Base-by-base conservation (phyloP, 92 coral and sea anemone genomes). In the Desmophyllum pertusum region DNA sequence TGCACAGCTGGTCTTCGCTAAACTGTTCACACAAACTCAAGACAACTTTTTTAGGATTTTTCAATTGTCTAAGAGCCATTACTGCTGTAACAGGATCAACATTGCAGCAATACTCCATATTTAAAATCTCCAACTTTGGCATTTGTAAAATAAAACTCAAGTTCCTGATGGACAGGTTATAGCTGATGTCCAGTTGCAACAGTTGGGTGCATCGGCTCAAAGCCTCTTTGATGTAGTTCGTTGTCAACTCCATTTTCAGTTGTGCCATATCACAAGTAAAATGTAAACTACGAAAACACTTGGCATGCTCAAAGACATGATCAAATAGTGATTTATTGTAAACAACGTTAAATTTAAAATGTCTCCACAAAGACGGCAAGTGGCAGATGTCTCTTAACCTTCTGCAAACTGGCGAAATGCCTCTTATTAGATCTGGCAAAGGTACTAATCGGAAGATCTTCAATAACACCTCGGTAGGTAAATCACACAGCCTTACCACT, bases 11-110 rank as follows among this genome's bases (percentile, higher is more conserved):
- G 19, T 73, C 62, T 73, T 46, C 27, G 15, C 21, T 73, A 30
- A 73, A 73, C 78, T 73, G 78, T 35, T 73, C 78, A 73, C 78
- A 73, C 62, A 73, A 15, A 4, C 33, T 17, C 25, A 73, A 73
- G 14, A 73, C 36, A n/a, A 73, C 62, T 73, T 46, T 73, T 29
- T 46, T 46, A n/a, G 78, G 78, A 6, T 29, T 5, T 46, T 48
- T 61, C n/a, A 73, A 45, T 27, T 18, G n/a, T 35, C 45, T 73
- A 19, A 73, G 41, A 5, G 63, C 78, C 10, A 7, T 14, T 18
- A 73, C 78, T 73, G 78, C 61, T 33, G 40, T 46, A 3, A 21
- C n/a, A 4, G 62, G 14, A 29, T 73, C 78, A 73, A 73, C 41
- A 27, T 73, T 73, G 25, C 78, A 73, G 23, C 78, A 73, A 46